Conservation (phyloP, 2,113 vertebrate genomes). For the Sturnus vulgaris region DNA sequence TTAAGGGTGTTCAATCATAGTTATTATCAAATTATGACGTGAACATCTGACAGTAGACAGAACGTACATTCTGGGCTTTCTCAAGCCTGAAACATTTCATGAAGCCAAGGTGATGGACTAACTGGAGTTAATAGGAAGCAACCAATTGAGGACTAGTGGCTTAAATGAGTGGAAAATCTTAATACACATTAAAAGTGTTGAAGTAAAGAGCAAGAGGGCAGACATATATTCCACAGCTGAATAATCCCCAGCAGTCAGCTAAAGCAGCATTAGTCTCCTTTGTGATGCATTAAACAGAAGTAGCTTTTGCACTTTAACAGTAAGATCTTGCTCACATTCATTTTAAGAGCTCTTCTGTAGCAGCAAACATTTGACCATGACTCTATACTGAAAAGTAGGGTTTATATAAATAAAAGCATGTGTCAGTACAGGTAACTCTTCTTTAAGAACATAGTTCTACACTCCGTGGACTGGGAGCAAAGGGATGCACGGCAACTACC, state of each 20-base stretch:
- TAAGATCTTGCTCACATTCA: background rate
- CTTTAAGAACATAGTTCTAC: background rate
- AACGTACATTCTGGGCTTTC: background rate
- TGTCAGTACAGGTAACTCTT: background rate
- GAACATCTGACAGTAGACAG: background rate
- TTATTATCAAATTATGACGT: background rate
- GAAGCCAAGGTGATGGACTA: background rate
- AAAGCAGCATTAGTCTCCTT: background rate
- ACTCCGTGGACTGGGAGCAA: background rate
- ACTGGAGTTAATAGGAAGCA: background rate
- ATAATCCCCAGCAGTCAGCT: background rate
- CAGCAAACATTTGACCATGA: background rate
- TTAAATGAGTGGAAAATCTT: background rate
- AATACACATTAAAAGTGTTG: background rate
- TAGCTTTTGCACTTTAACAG: background rate
- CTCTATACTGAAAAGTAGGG: background rate
- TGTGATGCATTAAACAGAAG: background rate
- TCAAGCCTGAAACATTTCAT: background rate
- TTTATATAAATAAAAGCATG: accelerated
- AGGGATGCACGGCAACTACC: background rate
- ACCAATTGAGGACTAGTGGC: background rate
- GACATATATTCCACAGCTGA: background rate
- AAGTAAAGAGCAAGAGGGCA: background rate
- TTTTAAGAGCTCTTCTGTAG: background rate
- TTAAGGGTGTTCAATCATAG: background rate